phyloP scores from a whole-genome alignment of 2,113 vertebrate species.

The Takifugu bimaculatus region DNA sequence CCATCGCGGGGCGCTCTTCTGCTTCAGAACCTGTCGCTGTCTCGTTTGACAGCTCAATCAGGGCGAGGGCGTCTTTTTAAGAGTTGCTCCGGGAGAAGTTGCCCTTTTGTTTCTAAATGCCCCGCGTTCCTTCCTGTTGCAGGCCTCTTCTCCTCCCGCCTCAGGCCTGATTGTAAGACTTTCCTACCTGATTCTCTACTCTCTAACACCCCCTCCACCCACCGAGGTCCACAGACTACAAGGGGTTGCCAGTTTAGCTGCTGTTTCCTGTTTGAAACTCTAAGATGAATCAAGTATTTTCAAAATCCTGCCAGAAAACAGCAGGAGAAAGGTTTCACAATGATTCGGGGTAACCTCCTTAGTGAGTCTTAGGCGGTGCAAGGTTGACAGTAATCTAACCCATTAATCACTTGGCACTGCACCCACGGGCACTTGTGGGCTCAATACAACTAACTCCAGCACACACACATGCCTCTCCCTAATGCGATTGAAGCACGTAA shows the following conservation, averaged over 20 bases:
- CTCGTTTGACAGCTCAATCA: slow-evolving; percentile 16
- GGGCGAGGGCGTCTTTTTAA: slow-evolving; percentile 17
- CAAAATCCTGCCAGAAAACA: slow-evolving; percentile 10
- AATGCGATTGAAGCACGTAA: slow-evolving; percentile 40
- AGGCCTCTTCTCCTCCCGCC: slow-evolving; percentile 73
- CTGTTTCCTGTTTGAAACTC: background rate
- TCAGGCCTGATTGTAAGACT: slow-evolving; percentile 74
- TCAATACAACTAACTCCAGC: slow-evolving; percentile 42
- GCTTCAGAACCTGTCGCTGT: slow-evolving; percentile 10
- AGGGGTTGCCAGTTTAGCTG: slow-evolving; percentile 43
- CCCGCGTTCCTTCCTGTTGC: slow-evolving; percentile 62
- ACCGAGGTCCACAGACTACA: slow-evolving; percentile 44
- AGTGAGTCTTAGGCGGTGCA: slow-evolving; percentile 59
- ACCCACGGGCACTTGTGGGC: slow-evolving; percentile 40
- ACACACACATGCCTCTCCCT: slow-evolving; percentile 31
- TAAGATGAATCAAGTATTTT: background rate
- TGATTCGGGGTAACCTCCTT: slow-evolving; percentile 61
- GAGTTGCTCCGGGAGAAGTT: slow-evolving; percentile 21
- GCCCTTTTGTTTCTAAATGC: slow-evolving; percentile 35
- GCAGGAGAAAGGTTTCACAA: slow-evolving; percentile 39
- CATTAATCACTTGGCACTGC: slow-evolving; percentile 58
- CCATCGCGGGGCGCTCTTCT: slow-evolving; percentile 59
- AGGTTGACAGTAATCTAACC: slow-evolving; percentile 60
- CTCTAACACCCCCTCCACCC: slow-evolving; percentile 57
- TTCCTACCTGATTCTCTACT: slow-evolving; percentile 48